phyloP scores from a whole-genome alignment of 2,113 vertebrate genomes.

The Euleptes europaea region DNA sequence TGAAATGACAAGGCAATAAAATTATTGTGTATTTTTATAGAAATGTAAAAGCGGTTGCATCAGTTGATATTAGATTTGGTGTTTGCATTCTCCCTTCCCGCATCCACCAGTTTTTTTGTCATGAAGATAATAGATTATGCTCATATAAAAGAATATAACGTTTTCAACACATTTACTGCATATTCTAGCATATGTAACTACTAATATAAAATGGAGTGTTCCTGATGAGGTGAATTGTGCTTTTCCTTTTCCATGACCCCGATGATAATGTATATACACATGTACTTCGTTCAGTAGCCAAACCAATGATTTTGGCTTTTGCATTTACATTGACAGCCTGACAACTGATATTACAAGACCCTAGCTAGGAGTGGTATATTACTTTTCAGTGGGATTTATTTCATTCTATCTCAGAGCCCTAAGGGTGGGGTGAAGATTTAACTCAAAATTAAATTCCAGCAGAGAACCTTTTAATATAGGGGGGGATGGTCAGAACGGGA shows the following conservation, averaged over 20 bases:
- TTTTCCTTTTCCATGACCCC: slow-evolving; percentile 19
- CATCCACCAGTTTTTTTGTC: slow-evolving; percentile 33
- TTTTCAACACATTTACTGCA: slow-evolving; percentile 45
- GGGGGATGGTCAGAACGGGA: slow-evolving; percentile 51
- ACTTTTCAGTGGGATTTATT: slow-evolving; percentile 72
- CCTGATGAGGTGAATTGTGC: slow-evolving; percentile 42
- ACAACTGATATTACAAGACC: slow-evolving; percentile 64
- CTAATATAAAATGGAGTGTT: neutral
- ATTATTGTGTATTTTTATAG: neutral
- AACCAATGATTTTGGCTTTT: slow-evolving; percentile 57
- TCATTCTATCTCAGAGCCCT: slow-evolving; percentile 69
- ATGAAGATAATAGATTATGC: slow-evolving; percentile 17
- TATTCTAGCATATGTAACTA: slow-evolving; percentile 19
- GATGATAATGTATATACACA: neutral
- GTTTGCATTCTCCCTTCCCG: neutral
- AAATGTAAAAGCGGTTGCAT: neutral
- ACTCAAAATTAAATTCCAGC: slow-evolving; percentile 74
- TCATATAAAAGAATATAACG: slow-evolving; percentile 16
- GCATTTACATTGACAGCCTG: slow-evolving; percentile 68
- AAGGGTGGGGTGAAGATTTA: slow-evolving; percentile 64
- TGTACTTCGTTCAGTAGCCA: slow-evolving; percentile 13
- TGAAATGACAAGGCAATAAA: neutral
- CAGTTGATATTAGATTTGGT: neutral
- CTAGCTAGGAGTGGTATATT: slow-evolving; percentile 70
- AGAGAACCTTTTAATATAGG: slow-evolving; percentile 69